Percentiles rank a stretch among this genome's conserved stretches.
Conservation (phyloP, 2,888 invertebrate genomes). For the Hemaris fuciformis region DNA sequence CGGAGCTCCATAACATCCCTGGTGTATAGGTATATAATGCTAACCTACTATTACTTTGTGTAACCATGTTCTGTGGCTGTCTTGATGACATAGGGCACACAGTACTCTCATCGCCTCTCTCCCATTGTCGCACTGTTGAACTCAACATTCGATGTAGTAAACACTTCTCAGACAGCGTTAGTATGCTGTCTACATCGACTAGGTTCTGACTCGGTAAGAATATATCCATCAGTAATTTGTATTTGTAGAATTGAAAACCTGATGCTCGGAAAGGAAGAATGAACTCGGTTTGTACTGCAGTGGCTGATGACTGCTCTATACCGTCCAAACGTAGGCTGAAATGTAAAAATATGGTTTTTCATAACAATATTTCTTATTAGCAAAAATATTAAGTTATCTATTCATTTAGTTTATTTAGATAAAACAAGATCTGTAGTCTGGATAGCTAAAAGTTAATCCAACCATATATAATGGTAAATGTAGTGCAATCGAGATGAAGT, state of each 20-base stretch:
- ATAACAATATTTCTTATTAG: neutral
- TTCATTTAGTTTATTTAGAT: no score
- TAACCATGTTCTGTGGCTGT: conserved; percentile 50
- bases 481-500: no score
- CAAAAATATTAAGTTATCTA: no score
- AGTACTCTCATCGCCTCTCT: conserved; percentile 80
- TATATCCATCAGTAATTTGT: conserved; percentile 80
- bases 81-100: conserved; percentile 73
- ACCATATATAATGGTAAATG: neutral
- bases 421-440: no score
- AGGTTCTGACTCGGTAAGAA: conserved; percentile 78
- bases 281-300: conserved; percentile 68
- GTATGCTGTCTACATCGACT: conserved; percentile 54
- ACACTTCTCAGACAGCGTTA: conserved; percentile 72
- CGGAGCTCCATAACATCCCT: no score
- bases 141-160: conserved; percentile 81
- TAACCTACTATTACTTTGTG: conserved; percentile 49
- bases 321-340: conserved; percentile 83
- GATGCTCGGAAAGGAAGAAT: conserved; percentile 81
- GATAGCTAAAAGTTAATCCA: neutral
- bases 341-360: neutral
- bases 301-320: conserved; percentile 75
- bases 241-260: conserved; percentile 82
- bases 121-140: conserved; percentile 79
- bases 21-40: no score